phyloP scores from a whole-genome alignment of 1,140 invertebrate species.

The Drosophila chauvacae region DNA sequence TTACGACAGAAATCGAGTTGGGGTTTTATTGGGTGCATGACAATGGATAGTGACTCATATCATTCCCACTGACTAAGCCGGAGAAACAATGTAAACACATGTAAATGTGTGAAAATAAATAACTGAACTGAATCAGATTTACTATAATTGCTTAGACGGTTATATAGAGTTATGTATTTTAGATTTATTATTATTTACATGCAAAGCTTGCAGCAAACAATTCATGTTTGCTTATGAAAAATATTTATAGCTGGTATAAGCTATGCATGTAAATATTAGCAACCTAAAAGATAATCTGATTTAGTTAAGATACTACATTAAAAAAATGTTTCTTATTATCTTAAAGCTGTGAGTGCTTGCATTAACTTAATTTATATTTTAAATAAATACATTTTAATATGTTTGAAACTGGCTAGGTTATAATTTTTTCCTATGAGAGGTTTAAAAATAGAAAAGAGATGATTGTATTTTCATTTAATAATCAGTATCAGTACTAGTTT shows the following conservation, averaged over 20 bases:
- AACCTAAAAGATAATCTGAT: too few relatives aligned
- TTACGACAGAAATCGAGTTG: slow-evolving; percentile 30
- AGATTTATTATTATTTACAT: too few relatives aligned
- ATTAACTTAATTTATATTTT: neutral
- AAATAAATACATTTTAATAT: too few relatives aligned
- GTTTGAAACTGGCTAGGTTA: too few relatives aligned
- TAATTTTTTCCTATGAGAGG: too few relatives aligned
- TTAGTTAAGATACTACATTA: too few relatives aligned
- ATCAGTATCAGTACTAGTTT: neutral
- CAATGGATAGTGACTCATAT: slow-evolving; percentile 13
- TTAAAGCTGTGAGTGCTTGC: neutral
- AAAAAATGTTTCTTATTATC: neutral
- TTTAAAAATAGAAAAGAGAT: neutral
- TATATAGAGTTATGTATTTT: neutral
- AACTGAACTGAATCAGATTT: slow-evolving; percentile 1
- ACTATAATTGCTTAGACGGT: neutral
- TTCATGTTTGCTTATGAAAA: neutral
- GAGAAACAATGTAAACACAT: slow-evolving; percentile 6
- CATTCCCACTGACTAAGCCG: slow-evolving; percentile 17
- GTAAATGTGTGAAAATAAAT: slow-evolving; percentile 1
- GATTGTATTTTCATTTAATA: neutral
- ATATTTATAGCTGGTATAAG: neutral
- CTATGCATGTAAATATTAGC: neutral
- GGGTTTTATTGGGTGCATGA: neutral
- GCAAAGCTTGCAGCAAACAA: too few relatives aligned